Evolutionary conservation across 2,888 invertebrate genomes (phyloP), one percentile per base, ranked within the genome.

Genomic region (Patella depressa): DNA sequence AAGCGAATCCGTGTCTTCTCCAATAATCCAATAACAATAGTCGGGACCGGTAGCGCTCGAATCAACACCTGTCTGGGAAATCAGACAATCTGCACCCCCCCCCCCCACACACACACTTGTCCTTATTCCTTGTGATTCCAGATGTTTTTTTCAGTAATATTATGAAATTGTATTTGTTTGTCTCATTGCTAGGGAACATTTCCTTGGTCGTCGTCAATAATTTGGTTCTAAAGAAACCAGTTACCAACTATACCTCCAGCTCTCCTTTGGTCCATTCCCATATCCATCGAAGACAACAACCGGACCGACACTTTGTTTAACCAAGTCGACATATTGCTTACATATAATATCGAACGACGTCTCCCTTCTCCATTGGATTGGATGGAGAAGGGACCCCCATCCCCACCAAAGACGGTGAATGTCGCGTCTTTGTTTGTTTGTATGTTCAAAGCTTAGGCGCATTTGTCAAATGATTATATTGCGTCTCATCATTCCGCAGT

Each of bases 21-120:
- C 82, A 59, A 4, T 73, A n/a, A n/a, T n/a, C n/a, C n/a, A n/a
- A n/a, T n/a, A n/a, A n/a, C n/a, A n/a, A n/a, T n/a, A n/a, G n/a
- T n/a, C n/a, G n/a, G n/a, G n/a, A n/a, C n/a, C n/a, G n/a, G n/a
- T n/a, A n/a, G n/a, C n/a, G n/a, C n/a, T n/a, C n/a, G n/a, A n/a
- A n/a, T n/a, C 19, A 12, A 85, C 29, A 0, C 82, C 84, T 19
- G 81, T 86, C 71, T 80, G n/a, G 5, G 78, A 85, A 72, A 87
- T 85, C 2, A 82, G 75, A n/a, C 81, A 12, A 73, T 87, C 88
- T 19, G 86, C 87, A 80, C 86, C 88, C 14, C 78, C 81, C 12
- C 53, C n/a, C n/a, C n/a, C n/a, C n/a, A n/a, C n/a, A n/a, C n/a
- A n/a, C n/a, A n/a, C n/a, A n/a, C n/a, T n/a, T n/a, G n/a, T 29